A percentile compares a stretch with the other conserved stretches of the same genome.
Evolutionary conservation across 92 coral and sea anemone species (phyloP).

Genomic region (Pocillopora meandrina): DNA sequence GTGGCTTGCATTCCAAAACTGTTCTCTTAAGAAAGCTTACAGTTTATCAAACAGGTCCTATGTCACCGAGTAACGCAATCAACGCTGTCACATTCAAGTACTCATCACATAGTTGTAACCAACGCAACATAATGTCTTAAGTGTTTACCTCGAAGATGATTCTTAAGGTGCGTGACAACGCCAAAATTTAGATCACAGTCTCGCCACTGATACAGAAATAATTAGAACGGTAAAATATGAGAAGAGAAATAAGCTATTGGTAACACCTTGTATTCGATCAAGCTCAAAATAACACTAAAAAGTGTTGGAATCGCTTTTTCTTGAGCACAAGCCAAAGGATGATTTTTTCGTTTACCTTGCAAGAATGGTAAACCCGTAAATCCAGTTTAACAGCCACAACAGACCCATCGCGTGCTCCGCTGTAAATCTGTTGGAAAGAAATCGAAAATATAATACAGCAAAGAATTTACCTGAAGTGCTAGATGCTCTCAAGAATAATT

Average conservation of each 20-base stretch:
- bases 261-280: not conserved
- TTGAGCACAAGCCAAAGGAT: not conserved
- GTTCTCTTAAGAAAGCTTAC: too few species aligned
- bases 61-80: not conserved
- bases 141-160: constrained; percentile 87
- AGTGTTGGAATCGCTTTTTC: not conserved
- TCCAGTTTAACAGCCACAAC: constrained; percentile 81
- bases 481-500: too few species aligned
- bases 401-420: constrained; percentile 86
- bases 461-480: not conserved
- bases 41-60: too few species aligned
- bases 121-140: not conserved
- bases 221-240: not conserved
- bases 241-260: too few species aligned
- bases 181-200: constrained; percentile 94
- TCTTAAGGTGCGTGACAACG: constrained; percentile 76
- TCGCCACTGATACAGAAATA: constrained; percentile 68
- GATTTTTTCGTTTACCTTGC: constrained; percentile 68
- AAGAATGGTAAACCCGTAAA: constrained; percentile 90
- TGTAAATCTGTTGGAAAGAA: constrained; percentile 71
- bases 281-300: not conserved
- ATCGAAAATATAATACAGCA: too few species aligned
- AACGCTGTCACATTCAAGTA: not conserved
- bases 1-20: too few species aligned
- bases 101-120: too few species aligned